Base-by-base conservation (phyloP, 92 coral and sea anemone species). In the Virgularia gustaviana region DNA sequence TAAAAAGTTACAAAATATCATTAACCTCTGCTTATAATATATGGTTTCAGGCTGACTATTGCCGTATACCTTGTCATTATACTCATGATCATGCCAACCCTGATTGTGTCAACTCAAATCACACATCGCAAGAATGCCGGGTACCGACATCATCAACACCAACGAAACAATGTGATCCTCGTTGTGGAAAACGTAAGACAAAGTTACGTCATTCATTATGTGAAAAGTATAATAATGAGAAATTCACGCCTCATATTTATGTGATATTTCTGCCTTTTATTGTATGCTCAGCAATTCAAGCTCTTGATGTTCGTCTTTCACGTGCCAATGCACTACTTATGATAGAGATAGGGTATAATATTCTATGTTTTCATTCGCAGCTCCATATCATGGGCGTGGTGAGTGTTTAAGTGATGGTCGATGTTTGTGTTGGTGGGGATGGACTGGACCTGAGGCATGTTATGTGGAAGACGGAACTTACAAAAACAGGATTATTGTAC, bases 391-490 rank as follows among this genome's bases (percentile, higher is more conserved):
- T 65, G 84, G 95, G 1, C 74, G 53, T 13, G 96, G 96, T 9
- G 11, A 12, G 36, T 90, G 96, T 53, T 74, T 57, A 57, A 62
- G 67, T 22, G 70, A 71, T 74, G 96, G 96, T 8, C 83, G 82
- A 18, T 90, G 96, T 57, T 67, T 87, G 61, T 90, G 96, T 67
- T 90, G 91, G 91, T 90, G 91, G 96, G 96, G 96, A 3, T 87
- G 91, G 96, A 85, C 88, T 76, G 90, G 95, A 23, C 90, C 88
- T 9, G 33, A 82, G 51, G 95, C 90, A 12, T 42, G 35, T 7
- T 85, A 82, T 70, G 73, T 88, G 31, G 36, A 70, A 9, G 79
- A 78, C 7, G 92, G 91, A 39, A 6, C 15, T 1, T 41, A 29
- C 28, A 78, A 75, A n/a, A 87, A 82, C 72, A 72, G 88, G 30